A percentile compares a stretch with the other conserved stretches of the same genome.
Conservation (phyloP, 2,888 invertebrate genomes). For the Apomyelois bistriatella region DNA sequence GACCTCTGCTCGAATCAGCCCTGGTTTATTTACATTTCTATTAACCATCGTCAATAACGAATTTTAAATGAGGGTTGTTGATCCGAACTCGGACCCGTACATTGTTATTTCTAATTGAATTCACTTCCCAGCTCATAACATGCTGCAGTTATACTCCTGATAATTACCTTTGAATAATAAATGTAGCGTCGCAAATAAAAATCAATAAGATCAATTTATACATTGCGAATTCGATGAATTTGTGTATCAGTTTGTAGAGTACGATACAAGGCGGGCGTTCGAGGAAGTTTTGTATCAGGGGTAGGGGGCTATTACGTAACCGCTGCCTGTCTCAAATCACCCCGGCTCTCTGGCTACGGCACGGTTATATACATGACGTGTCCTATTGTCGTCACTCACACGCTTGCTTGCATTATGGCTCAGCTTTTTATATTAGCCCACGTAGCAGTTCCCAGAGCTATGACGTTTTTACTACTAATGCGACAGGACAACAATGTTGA, state of each 20-base stretch:
- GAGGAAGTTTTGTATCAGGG: constrained; percentile 41
- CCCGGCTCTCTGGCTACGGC: constrained; percentile 23
- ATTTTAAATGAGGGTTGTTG: not conserved
- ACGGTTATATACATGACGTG: constrained; percentile 33
- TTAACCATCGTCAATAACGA: constrained; percentile 4
- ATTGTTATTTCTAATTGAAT: not conserved
- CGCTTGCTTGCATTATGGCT: constrained; percentile 49
- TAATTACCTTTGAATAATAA: not conserved
- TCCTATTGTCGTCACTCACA: constrained; percentile 45
- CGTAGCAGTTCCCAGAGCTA: constrained; percentile 30
- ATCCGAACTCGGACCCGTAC: not conserved
- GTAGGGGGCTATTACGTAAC: constrained; percentile 52
- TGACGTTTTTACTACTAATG: constrained; percentile 35
- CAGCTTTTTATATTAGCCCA: constrained; percentile 38
- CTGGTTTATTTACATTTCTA: constrained; percentile 5
- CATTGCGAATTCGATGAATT: constrained; percentile 7
- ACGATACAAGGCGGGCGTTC: constrained; percentile 31
- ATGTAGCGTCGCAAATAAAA: not conserved
- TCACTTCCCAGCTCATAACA: not conserved
- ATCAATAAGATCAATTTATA: not conserved
- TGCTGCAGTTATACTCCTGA: not conserved
- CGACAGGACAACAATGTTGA: constrained; percentile 23
- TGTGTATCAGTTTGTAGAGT: constrained; percentile 25
- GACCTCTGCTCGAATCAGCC: not conserved
- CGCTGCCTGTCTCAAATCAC: constrained; percentile 42